Evolutionary conservation across 1,140 invertebrate genomes (phyloP).

Genomic region (Dysdera silvatica): DNA sequence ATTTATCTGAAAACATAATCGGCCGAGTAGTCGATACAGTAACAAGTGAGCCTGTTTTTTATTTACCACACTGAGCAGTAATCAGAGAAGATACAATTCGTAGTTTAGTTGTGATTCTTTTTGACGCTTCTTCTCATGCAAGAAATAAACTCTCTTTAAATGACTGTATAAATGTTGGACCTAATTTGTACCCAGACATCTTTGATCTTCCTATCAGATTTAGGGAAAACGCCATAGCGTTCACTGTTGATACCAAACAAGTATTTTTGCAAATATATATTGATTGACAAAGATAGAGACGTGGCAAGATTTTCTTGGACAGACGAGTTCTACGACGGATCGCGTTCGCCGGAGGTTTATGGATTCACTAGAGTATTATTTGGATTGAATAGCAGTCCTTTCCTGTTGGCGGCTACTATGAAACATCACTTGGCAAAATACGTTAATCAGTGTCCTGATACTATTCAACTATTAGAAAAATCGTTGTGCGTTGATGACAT

Average conservation of each 20-base stretch:
- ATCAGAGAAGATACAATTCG: no score
- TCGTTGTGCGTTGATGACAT: constrained; percentile 1
- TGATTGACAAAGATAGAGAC: not conserved
- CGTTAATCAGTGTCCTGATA: not conserved
- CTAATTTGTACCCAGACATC: constrained; percentile 5
- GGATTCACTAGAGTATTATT: not conserved
- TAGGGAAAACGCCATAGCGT: not conserved
- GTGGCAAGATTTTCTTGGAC: not conserved
- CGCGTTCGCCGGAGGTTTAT: not conserved
- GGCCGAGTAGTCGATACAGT: no score
- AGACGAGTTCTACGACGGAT: not conserved
- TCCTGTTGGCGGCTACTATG: not conserved
- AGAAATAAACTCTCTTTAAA: no score
- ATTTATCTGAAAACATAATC: no score
- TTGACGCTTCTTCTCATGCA: no score
- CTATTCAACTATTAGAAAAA: not conserved
- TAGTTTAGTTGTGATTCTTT: no score
- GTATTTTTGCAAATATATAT: not conserved
- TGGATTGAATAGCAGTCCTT: not conserved
- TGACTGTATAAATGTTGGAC: constrained; percentile 6
- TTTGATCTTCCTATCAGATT: constrained; percentile 2
- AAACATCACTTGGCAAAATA: not conserved
- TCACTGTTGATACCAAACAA: not conserved
- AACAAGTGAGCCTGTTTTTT: no score
- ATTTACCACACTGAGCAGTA: no score